Percentiles rank a stretch among this genome's conserved stretches.
phyloP scores from a whole-genome alignment of 2,888 invertebrate genomes.

The Limenitis camilla region DNA sequence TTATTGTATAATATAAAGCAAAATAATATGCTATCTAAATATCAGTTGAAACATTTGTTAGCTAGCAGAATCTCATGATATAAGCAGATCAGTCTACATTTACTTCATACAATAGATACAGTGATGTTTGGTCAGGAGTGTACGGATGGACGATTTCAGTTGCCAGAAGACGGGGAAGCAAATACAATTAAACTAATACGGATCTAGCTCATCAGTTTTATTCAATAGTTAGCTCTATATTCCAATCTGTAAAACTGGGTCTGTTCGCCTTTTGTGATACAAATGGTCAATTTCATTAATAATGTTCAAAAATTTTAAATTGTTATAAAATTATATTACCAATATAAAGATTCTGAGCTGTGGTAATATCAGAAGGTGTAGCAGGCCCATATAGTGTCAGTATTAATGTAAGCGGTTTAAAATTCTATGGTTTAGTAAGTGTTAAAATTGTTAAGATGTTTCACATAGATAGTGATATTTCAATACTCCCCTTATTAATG shows the following conservation, averaged over 20 bases:
- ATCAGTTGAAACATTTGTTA: slow-evolving; percentile 11
- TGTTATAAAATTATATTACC: background rate
- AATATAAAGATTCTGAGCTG: background rate
- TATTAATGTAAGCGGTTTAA: slow-evolving; percentile 51
- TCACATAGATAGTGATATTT: slow-evolving; percentile 46
- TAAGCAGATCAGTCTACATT: slow-evolving; percentile 35
- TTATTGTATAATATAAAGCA: slow-evolving; percentile 13
- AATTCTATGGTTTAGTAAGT: slow-evolving; percentile 28
- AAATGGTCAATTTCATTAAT: background rate
- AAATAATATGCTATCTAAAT: slow-evolving; percentile 4
- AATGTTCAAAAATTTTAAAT: too few species aligned
- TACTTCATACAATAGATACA: slow-evolving; percentile 48
- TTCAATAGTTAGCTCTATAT: slow-evolving; percentile 37
- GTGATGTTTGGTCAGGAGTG: slow-evolving; percentile 62
- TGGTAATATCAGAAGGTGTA: background rate
- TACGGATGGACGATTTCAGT: slow-evolving; percentile 61
- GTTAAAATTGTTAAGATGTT: slow-evolving; percentile 46
- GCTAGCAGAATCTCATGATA: slow-evolving; percentile 19
- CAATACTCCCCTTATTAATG: slow-evolving; percentile 49
- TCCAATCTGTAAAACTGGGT: slow-evolving; percentile 25
- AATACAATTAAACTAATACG: slow-evolving; percentile 38
- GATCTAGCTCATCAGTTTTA: slow-evolving; percentile 45
- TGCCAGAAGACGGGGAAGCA: slow-evolving; percentile 69
- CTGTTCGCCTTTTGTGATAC: slow-evolving; percentile 17
- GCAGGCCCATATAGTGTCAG: slow-evolving; percentile 38